Base-by-base conservation (phyloP, 2,113 vertebrate species). In the Pitta sordida region DNA sequence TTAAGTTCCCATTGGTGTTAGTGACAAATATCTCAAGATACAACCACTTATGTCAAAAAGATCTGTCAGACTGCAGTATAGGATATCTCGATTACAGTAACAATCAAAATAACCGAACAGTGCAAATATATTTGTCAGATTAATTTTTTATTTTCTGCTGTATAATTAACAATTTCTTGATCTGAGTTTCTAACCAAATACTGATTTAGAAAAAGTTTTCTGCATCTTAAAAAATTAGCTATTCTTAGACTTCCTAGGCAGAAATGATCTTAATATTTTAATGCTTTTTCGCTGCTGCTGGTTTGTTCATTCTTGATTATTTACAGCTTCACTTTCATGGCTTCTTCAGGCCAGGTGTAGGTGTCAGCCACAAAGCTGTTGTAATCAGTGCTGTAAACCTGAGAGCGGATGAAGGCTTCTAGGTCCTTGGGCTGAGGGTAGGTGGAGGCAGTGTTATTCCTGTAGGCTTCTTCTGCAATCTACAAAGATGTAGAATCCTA, bases 371-470 rank as follows among this genome's bases (percentile, higher is more conserved):
- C 90, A 71, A 99, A 98, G 86, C 98, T 97, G 20, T 98, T 98
- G 37, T 99, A 99, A 36, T 99, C 97, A 0, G 98, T 98, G 53
- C 92, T 98, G 67, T 98, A 99, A 91, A 98, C 90, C 53, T 98
- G 98, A 7, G 98, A 98, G 75, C 88, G 95, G 86, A 99, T 92
- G 52, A 98, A 98, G 3, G 97, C 98, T 80, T 98, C 98, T 80
- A 99, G 99, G 97, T 99, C 97, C 58, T 95, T 92, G 11, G 99
- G 99, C 94, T 99, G 98, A 16, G 99, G 99, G 15, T 95, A 97
- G 94, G 98, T 97, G 20, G 98, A 97, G 63, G 99, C 99, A 89
- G 98, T 96, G 71, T 98, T 98, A 84, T 98, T 98, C 87, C 97
- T 95, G 79, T 99, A 99, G 51, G 99, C 98, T 65, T 98, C 98